Evolutionary conservation across 2,888 invertebrate genomes (phyloP).

Genomic region (Drosophila neotestacea): DNA sequence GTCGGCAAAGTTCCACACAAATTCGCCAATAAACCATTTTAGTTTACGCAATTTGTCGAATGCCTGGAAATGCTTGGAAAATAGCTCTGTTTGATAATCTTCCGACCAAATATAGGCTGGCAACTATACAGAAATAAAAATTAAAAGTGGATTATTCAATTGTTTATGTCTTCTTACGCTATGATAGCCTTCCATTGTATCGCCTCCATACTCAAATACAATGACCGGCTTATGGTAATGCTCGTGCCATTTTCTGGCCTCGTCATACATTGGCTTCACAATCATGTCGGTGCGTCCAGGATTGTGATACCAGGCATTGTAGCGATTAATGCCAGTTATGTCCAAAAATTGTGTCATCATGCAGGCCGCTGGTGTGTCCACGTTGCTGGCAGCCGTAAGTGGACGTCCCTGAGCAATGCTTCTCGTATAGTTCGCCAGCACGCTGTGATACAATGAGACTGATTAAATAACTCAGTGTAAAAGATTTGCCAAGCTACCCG

Average conservation of each 20-base stretch:
- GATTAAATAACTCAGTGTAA: conserved; percentile 40
- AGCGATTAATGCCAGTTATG: conserved; percentile 97
- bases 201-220: conserved; percentile 98
- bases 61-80: conserved; percentile 95
- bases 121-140: conserved; percentile 85
- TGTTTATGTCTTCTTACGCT: conserved; percentile 87
- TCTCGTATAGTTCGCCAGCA: conserved; percentile 87
- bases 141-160: neutral
- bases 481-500: conserved; percentile 85
- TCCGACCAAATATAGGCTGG: conserved; percentile 97
- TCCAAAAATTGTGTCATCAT: conserved; percentile 88
- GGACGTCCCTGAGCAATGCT: conserved; percentile 87
- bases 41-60: conserved; percentile 92
- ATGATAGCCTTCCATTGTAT: conserved; percentile 96
- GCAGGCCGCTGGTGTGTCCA: conserved; percentile 26
- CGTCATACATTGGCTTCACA: conserved; percentile 88
- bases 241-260: conserved; percentile 92
- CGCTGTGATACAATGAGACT: conserved; percentile 75
- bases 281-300: conserved; percentile 93
- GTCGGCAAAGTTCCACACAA: conserved; percentile 99
- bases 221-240: conserved; percentile 94
- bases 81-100: conserved; percentile 94
- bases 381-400: conserved; percentile 92
- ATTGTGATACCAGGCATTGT: conserved; percentile 97
- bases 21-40: conserved; percentile 96